Evolutionary conservation across 2,113 vertebrate species (phyloP).

Genomic region (Pristiophorus japonicus): DNA sequence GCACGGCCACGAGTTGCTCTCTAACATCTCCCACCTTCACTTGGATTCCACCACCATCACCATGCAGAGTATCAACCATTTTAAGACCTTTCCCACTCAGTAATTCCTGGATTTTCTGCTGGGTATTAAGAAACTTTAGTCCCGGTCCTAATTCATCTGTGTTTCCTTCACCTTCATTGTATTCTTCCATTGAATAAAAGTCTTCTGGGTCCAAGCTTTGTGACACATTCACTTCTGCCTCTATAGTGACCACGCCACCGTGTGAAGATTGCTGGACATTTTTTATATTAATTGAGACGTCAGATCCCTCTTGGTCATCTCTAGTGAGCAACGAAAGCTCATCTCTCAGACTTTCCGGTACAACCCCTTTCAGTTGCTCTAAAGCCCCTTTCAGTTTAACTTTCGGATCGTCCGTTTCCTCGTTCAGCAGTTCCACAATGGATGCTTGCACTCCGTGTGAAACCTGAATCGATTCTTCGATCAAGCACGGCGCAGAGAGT

Average conservation of each 20-base stretch:
- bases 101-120: not conserved
- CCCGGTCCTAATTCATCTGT: slow-evolving; percentile 56
- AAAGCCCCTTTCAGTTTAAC: slow-evolving; percentile 75
- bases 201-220: slow-evolving; percentile 68
- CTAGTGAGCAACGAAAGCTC: slow-evolving; percentile 72
- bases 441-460: slow-evolving; percentile 74
- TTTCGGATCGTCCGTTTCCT: slow-evolving; percentile 70
- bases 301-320: slow-evolving; percentile 52
- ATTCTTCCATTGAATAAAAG: slow-evolving; percentile 45
- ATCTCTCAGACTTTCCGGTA: slow-evolving; percentile 72
- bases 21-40: slow-evolving; percentile 49
- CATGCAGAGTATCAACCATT: not conserved
- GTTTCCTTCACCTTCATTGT: slow-evolving; percentile 52
- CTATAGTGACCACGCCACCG: slow-evolving; percentile 66
- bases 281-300: slow-evolving; percentile 71
- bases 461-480: slow-evolving; percentile 82
- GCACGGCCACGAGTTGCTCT: slow-evolving; percentile 40
- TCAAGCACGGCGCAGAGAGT: slow-evolving; percentile 60
- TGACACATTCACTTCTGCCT: slow-evolving; percentile 81
- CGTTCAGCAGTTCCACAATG: slow-evolving; percentile 63
- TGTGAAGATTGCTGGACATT: slow-evolving; percentile 65
- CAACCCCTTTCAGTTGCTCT: slow-evolving; percentile 70
- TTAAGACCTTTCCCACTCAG: not conserved
- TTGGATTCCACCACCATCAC: slow-evolving; percentile 35
- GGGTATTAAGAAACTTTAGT: slow-evolving; percentile 43